These are phyloP conservation scores for Agapetus fuscipes DNA, from an alignment of 2,888 invertebrate species.

Conservation along the genomic window DNA sequence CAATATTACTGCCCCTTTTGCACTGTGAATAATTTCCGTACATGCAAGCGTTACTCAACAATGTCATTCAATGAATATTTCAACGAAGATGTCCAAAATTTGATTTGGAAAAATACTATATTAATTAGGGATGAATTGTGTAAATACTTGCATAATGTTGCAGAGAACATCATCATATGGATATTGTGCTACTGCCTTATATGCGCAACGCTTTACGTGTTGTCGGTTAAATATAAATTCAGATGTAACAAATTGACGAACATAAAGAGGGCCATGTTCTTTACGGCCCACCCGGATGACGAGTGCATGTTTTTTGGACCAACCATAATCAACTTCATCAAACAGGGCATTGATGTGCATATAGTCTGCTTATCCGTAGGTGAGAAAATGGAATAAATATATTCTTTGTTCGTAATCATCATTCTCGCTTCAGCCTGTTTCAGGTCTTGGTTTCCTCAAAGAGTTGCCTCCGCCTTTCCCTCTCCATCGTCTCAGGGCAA, in stretches of 20 bases:
- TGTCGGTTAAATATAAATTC: slow-evolving; percentile 7
- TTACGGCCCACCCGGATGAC: slow-evolving; percentile 88
- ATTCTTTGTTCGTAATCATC: slow-evolving; percentile 2
- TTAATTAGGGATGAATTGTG: slow-evolving; percentile 6
- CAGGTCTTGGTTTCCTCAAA: too few species aligned
- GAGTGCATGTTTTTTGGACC: slow-evolving; percentile 99
- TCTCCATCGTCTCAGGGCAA: too few species aligned
- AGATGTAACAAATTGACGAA: slow-evolving; percentile 7
- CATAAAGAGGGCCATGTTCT: slow-evolving; percentile 14
- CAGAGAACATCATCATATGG: slow-evolving; percentile 10
- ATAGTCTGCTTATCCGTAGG: slow-evolving; percentile 81
- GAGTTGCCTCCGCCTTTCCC: too few species aligned
- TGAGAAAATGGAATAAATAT: slow-evolving; percentile 31
- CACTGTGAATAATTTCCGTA: too few species aligned
- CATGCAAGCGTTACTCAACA: too few species aligned
- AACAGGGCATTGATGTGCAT: slow-evolving; percentile 59
- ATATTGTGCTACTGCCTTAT: slow-evolving; percentile 11
- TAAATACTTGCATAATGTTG: slow-evolving; percentile 9
- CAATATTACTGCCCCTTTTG: too few species aligned
- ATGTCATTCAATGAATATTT: slow-evolving; percentile 12
- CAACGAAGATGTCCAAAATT: slow-evolving; percentile 9
- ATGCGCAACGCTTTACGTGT: slow-evolving; percentile 12
- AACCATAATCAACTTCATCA: slow-evolving; percentile 60
- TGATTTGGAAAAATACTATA: slow-evolving; percentile 9
- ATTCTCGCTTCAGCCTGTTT: too few species aligned